Evolutionary conservation across 2,888 invertebrate species (phyloP), one percentile per base, ranked within the genome.

Genomic region (Drosophila ezoana): DNA sequence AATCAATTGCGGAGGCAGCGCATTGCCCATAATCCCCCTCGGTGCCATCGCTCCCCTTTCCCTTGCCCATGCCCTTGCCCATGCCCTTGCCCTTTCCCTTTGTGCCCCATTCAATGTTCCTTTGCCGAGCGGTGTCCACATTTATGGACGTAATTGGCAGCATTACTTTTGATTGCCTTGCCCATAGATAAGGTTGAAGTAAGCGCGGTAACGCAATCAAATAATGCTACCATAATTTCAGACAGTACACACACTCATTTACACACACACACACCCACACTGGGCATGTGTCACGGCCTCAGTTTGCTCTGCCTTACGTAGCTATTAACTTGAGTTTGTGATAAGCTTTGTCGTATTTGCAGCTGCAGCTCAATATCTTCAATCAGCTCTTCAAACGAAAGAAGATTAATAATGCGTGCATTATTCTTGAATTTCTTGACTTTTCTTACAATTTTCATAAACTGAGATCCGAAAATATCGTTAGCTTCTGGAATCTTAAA

Each of bases 71-170:
- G 28, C 28, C 8, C 28, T 23, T 6, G 0, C 6, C 23, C 23
- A n/a, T n/a, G n/a, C n/a, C n/a, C 6, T 6, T 28, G 28, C 28
- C 8, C 28, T 23, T 6, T 1, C 8, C 28, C 28, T 28, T 2
- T 8, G 28, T 28, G 4, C 6, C 13, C 33, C 32, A 14, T 41
- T 18, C 3, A 13, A 9, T 3, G 32, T 16, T 28, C 28, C 28
- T 8, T 8, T 28, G 28, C 47, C 32, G 54, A 20, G 4, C 43
- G 47, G 32, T 60, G 68, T 60, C 66, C 79, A 47, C 68, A 72
- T 80, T 76, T 74, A 73, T 72, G 75, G 60, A 28, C 77, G 75
- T 87, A 87, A 87, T 85, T 85, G 83, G 82, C 83, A 76, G 87
- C 88, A 88, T 86, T 83, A 86, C 80, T 77, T 61, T 71, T 80